Evolutionary conservation across 2,888 invertebrate genomes (phyloP), one percentile per base, ranked within the genome.

Genomic region (Agonopterix subpropinquella): DNA sequence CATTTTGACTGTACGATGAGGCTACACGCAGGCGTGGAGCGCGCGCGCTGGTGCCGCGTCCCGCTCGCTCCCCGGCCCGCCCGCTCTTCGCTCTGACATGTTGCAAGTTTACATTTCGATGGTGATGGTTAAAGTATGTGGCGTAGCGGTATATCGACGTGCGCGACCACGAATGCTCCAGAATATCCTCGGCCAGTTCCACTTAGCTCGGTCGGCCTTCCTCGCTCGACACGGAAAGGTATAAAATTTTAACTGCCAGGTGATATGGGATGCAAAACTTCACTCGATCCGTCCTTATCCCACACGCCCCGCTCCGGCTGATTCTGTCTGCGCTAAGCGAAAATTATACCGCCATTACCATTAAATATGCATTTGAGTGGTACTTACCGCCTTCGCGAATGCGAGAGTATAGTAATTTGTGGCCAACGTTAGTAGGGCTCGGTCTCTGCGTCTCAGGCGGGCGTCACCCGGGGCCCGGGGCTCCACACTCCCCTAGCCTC

Each of bases 161-260:
- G 82, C 76, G 86, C 85, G 84, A 73, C 84, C 85, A 83, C 86
- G 80, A 86, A 83, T 83, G 83, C 82, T 86, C 86, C 86, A 84
- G 86, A 75, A 67, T 77, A 78, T 80, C 83, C 85, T 82, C 81
- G 81, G 79, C 81, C 82, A 82, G 82, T 80, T 76, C 84, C 83
- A 85, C 83, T 83, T 87, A 86, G 85, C 71, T 81, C 84, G 79
- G 79, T 84, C 85, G 84, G 86, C 87, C 86, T 80, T 77, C 82
- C 85, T 86, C 86, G 86, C 84, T 87, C 86, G 79, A 79, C 85
- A 83, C 84, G 87, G 87, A 88, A 87, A 88, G 87, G 87, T 88
- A 88, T 88, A 88, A 88, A 88, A 88, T 88, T 84, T 69, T 68
- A 80, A 82, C 75, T 77, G 87, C 84, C 85, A 85, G 86, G 87